phyloP scores from a whole-genome alignment of 2,113 vertebrate species.

The Carassius auratus region DNA sequence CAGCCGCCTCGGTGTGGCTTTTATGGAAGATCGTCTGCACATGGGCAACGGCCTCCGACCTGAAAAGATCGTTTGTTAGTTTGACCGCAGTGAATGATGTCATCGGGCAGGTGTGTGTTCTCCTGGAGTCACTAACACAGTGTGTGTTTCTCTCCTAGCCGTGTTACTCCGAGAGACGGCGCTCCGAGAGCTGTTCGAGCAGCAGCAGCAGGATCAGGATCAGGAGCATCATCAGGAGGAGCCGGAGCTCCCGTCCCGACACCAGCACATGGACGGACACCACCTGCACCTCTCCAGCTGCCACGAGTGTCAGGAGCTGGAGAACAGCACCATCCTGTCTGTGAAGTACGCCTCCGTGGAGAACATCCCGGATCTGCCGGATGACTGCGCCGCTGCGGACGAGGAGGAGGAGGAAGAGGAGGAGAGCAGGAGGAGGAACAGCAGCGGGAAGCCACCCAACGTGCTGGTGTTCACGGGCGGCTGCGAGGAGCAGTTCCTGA shows the following conservation, averaged over 20 bases:
- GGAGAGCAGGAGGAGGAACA: background rate
- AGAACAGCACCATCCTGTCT: constrained; percentile 91
- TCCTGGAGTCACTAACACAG: background rate
- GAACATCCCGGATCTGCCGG: constrained; percentile 85
- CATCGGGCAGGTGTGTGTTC: too few relatives aligned
- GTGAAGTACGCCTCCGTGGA: constrained; percentile 87
- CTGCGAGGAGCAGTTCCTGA: constrained; percentile 66
- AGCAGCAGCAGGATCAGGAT: background rate
- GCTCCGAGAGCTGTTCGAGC: constrained; percentile 68
- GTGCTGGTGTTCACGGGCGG: constrained; percentile 84
- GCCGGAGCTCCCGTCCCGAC: constrained; percentile 41
- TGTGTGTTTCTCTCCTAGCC: constrained; percentile 68
- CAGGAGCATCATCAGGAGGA: constrained; percentile 10
- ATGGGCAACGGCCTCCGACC: constrained; percentile 89
- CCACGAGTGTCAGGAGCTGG: constrained; percentile 88
- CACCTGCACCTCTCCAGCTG: constrained; percentile 91
- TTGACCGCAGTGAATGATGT: background rate
- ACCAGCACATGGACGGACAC: constrained; percentile 69
- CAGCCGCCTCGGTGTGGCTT: constrained; percentile 88
- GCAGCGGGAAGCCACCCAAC: constrained; percentile 81
- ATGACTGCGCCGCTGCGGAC: constrained; percentile 59
- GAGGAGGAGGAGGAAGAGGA: constrained; percentile 6
- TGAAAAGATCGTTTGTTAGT: constrained; percentile 90
- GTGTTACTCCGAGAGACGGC: constrained; percentile 79
- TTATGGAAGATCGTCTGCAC: constrained; percentile 89